A percentile compares a stretch with the other conserved stretches of the same genome.
Evolutionary conservation across 2,888 invertebrate species (phyloP).

Genomic region (Panorpa germanica): DNA sequence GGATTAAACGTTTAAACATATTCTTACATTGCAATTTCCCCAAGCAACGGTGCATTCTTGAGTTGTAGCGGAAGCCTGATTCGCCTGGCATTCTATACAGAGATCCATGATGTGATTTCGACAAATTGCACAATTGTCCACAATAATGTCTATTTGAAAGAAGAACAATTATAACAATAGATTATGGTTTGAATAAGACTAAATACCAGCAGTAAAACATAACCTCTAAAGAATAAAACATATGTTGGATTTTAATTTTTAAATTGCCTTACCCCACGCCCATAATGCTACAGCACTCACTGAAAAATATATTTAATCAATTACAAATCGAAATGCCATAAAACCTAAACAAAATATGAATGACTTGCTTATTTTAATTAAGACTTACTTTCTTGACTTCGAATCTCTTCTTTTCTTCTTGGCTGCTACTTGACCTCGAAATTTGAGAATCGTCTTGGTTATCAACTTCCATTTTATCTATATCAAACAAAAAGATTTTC

Average conservation of each 20-base stretch:
- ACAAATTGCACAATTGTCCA: constrained; percentile 99
- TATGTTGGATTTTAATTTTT: no score
- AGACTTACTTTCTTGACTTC: constrained; percentile 86
- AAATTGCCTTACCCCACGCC: constrained; percentile 80
- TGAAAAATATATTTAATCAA: constrained; percentile 8
- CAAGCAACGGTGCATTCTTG: constrained; percentile 99
- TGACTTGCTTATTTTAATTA: no score
- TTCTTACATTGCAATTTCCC: constrained; percentile 93
- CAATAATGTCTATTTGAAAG: constrained; percentile 85
- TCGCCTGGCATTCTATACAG: constrained; percentile 97
- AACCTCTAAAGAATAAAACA: no score
- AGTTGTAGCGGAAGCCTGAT: constrained; percentile 93
- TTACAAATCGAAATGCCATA: constrained; percentile 4
- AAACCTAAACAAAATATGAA: no score
- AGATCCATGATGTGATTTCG: constrained; percentile 99
- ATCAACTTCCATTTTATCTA: constrained; percentile 75
- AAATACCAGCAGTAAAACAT: no score
- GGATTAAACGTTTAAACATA: neutral
- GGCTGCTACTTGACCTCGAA: constrained; percentile 72
- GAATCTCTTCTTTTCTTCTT: constrained; percentile 88
- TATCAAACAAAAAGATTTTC: no score
- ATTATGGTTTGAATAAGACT: no score
- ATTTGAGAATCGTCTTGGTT: constrained; percentile 82
- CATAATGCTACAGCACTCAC: constrained; percentile 95
- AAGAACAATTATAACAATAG: constrained; percentile 5